Conservation (phyloP, 1,140 invertebrate genomes). For the Tachypleus tridentatus region DNA sequence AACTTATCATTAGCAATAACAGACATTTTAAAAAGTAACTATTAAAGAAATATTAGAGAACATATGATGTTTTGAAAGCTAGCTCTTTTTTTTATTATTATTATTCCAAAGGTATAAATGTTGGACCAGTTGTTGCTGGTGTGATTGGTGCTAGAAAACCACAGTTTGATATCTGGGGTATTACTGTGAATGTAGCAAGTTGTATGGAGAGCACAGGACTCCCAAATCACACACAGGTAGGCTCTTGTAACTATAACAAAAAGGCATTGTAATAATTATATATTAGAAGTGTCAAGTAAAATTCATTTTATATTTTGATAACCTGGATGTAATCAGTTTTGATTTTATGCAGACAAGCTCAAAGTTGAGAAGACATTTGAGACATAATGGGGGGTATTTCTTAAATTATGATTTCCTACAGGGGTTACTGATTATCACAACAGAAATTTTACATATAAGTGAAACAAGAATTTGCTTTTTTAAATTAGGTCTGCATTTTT, state of each 20-base stretch:
- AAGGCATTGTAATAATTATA: no score
- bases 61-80: not conserved
- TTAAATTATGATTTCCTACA: no score
- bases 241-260: not conserved
- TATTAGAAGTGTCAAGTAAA: no score
- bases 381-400: no score
- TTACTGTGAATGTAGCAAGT: conserved; percentile 87
- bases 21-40: conserved; percentile 1
- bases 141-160: conserved; percentile 89
- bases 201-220: conserved; percentile 76
- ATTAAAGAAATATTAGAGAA: not conserved
- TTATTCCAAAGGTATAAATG: conserved; percentile 56
- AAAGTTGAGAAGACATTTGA: no score
- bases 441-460: no score
- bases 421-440: no score
- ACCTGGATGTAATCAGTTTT: no score
- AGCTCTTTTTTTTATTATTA: not conserved
- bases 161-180: conserved; percentile 94
- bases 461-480: no score
- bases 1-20: not conserved
- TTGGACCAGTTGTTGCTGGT: conserved; percentile 84
- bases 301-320: no score
- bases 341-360: no score
- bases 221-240: conserved; percentile 63
- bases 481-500: no score